Evolutionary conservation across 2,888 invertebrate species (phyloP), one percentile per base, ranked within the genome.

Genomic region (Drosophila heteroneura): DNA sequence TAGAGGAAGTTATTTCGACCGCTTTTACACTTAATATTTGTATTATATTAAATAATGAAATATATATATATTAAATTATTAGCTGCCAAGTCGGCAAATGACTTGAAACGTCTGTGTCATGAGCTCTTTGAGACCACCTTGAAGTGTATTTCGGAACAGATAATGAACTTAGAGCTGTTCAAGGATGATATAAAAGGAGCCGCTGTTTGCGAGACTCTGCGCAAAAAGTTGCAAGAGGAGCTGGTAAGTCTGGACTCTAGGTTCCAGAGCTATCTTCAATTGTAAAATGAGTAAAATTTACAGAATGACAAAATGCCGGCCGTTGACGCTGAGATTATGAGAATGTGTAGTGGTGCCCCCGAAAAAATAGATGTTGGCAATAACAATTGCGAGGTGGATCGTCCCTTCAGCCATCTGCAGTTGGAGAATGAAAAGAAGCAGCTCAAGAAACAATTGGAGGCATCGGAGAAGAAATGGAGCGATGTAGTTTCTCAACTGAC

Each of bases 321-420:
- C 3, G 7, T 57, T 30, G 39, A 57, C 16, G 5, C 28, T 81
- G 33, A 37, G 14, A 49, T 37, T 35, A 1, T n/a, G 12, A 57
- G 41, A 9, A 19, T 57, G 39, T 57, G 39, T n/a, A n/a, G 7
- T 16, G 57, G 5, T 9, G 39, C 14, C 9, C 28, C 39, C n/a
- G n/a, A 37, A 4, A 26, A 26, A 19, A 37, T 26, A 1, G 26
- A 56, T 3, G 39, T 28, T 7, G n/a, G 3, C 14, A 12, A n/a
- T 3, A 9, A 2, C 9, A n/a, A 57, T 7, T n/a, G 6, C 28
- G 6, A 10, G n/a, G 0, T 12, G 5, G 28, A 39, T 28, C n/a
- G 4, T 0, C 2, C 2, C 19, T 5, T n/a, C 7, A 6, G 16
- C 2, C 1, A 35, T 26, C 7, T 19, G 2, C 28, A 28, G n/a